phyloP scores from a whole-genome alignment of 1,140 invertebrate genomes.

The Aphidius gifuensis region DNA sequence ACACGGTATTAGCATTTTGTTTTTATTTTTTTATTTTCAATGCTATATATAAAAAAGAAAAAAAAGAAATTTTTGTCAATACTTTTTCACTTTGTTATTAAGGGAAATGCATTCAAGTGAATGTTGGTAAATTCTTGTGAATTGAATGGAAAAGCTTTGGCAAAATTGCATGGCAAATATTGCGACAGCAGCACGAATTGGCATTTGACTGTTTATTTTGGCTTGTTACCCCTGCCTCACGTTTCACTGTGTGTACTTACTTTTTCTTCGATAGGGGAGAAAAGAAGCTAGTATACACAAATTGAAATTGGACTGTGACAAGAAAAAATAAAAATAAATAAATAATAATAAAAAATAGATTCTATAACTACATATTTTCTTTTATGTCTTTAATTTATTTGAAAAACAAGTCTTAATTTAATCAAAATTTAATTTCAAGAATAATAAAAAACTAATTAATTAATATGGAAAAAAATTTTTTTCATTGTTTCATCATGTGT shows the following conservation, averaged over 20 bases:
- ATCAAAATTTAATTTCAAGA: too few relatives aligned
- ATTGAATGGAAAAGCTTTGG: conserved; percentile 22
- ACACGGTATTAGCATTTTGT: conserved; percentile 31
- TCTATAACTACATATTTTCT: too few relatives aligned
- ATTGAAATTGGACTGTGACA: conserved; percentile 16
- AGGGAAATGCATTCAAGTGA: conserved; percentile 1
- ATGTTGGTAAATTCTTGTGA: not conserved
- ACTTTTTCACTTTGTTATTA: conserved; percentile 11
- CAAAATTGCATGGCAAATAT: conserved; percentile 24
- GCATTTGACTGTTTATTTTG: conserved; percentile 26
- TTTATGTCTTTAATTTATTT: too few relatives aligned
- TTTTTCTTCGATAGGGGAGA: not conserved
- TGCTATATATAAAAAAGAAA: too few relatives aligned
- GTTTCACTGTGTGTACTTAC: not conserved
- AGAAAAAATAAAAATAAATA: too few relatives aligned
- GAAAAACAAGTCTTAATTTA: too few relatives aligned
- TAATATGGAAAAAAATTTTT: too few relatives aligned
- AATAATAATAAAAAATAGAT: too few relatives aligned
- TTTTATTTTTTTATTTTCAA: not conserved
- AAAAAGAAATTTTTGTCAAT: not conserved
- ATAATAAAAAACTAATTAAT: too few relatives aligned
- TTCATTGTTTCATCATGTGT: too few relatives aligned
- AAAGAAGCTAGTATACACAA: not conserved
- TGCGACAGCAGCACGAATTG: conserved; percentile 26
- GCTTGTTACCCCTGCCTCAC: conserved; percentile 14